Percentiles rank a stretch among this genome's conserved stretches.
Evolutionary conservation across 1,140 invertebrate species (phyloP).

Genomic region (Temnothorax nylanderi): DNA sequence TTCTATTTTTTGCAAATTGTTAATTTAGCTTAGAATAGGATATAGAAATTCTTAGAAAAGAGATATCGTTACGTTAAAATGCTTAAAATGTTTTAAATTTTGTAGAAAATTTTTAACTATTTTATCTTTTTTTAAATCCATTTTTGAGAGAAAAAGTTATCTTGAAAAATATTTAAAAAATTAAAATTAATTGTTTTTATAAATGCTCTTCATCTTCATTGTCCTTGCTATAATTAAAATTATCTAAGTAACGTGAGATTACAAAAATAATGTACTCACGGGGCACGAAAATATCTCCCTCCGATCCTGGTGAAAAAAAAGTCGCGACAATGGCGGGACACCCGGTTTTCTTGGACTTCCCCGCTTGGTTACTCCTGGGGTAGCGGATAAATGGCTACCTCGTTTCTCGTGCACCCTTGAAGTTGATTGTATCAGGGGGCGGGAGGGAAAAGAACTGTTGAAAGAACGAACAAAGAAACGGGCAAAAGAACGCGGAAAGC

Average conservation of each 20-base stretch:
- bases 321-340: conserved; percentile 66
- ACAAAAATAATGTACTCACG: conserved; percentile 2
- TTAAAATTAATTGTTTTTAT: neutral
- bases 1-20: neutral
- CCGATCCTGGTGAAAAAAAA: conserved; percentile 54
- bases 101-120: neutral
- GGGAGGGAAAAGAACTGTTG: conserved; percentile 59
- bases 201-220: neutral
- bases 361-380: conserved; percentile 71
- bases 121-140: neutral
- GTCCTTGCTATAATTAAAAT: neutral
- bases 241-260: neutral
- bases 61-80: neutral
- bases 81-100: neutral
- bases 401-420: conserved; percentile 71
- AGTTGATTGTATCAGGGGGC: conserved; percentile 72
- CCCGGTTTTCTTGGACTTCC: conserved; percentile 74
- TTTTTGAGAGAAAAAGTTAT: neutral
- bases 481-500: conserved; percentile 65
- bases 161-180: neutral
- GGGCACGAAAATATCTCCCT: neutral
- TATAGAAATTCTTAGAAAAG: neutral
- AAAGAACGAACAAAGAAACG: conserved; percentile 57
- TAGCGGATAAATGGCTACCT: conserved; percentile 76
- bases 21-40: neutral